Evolutionary conservation across 2,888 invertebrate species (phyloP), one percentile per base, ranked within the genome.

Genomic region (Punctoribates punctum): DNA sequence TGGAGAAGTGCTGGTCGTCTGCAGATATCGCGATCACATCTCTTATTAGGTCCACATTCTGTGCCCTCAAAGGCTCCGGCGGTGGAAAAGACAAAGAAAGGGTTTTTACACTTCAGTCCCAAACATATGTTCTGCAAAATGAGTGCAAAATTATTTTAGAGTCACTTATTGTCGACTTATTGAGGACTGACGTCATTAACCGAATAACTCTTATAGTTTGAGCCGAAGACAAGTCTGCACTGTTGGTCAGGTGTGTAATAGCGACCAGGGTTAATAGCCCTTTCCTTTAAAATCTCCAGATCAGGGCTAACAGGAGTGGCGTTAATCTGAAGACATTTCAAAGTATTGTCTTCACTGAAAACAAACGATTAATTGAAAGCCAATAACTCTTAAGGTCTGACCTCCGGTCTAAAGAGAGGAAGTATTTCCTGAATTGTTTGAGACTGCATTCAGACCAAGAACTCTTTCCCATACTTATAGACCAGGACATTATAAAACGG

Each of bases 11-110:
- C 48, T 9, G 54, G 51, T 8, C 70, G 38, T 70, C n/a, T 42
- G 34, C 70, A 70, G 38, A 70, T 23, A 23, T 70, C 70, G 11
- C 42, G 70, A 1, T 70, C 42, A n/a, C 70, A 70, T 2, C 5
- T 42, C 42, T 17, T 70, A 23, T 70, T 70, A 20, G 38, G 42
- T 5, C 70, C 70, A 23, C 70, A 70, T 42, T n/a, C 34, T 1
- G 70, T 70, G 27, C 70, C 70, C 23, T 70, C 70, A 11, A 70
- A 13, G 1, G 70, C 70, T 38, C 23, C 42, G 11, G 6, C 17
- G 0, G 42, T 42, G 5, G 9, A 6, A 29, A 70, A 23, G 1
- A 42, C 42, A 70, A 42, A 70, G n/a, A 27, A 70, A 3, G 20
- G 11, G 15, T 70, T 70, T 4, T 8, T 13, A 23, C 70, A 70